Conservation (phyloP, 2,888 invertebrate species). For the Xestia xanthographa region DNA sequence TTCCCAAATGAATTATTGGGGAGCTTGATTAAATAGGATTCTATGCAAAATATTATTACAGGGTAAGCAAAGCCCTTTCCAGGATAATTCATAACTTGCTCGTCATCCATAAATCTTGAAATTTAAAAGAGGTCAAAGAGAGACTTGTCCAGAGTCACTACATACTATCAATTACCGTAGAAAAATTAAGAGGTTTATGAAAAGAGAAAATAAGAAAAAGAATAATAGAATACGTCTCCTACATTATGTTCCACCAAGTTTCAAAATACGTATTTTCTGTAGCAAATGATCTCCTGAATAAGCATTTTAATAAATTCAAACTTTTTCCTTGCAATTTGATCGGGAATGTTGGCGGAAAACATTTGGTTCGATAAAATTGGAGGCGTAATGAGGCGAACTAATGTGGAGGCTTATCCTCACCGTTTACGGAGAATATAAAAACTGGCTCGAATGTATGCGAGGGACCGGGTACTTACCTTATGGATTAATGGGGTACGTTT, state of each 20-base stretch:
- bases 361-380: slow-evolving; percentile 63
- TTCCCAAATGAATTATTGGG: neutral
- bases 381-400: slow-evolving; percentile 62
- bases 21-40: neutral
- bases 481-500: slow-evolving; percentile 42
- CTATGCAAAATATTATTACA: neutral
- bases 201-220: neutral
- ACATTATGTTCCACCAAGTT: slow-evolving; percentile 10
- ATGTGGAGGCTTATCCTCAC: slow-evolving; percentile 61
- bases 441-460: slow-evolving; percentile 55
- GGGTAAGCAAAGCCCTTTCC: too few species aligned
- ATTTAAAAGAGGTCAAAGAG: neutral
- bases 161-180: neutral
- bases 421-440: slow-evolving; percentile 57
- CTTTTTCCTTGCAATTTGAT: slow-evolving; percentile 60
- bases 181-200: neutral
- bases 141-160: neutral
- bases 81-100: neutral
- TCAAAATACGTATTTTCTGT: slow-evolving; percentile 32
- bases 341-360: slow-evolving; percentile 58
- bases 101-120: neutral
- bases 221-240: slow-evolving; percentile 11
- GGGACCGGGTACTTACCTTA: slow-evolving; percentile 34
- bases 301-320: slow-evolving; percentile 61
- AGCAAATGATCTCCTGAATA: slow-evolving; percentile 36